Evolutionary conservation across 2,113 vertebrate species (phyloP).

Genomic region (Pseudorectes ferrugineus): DNA sequence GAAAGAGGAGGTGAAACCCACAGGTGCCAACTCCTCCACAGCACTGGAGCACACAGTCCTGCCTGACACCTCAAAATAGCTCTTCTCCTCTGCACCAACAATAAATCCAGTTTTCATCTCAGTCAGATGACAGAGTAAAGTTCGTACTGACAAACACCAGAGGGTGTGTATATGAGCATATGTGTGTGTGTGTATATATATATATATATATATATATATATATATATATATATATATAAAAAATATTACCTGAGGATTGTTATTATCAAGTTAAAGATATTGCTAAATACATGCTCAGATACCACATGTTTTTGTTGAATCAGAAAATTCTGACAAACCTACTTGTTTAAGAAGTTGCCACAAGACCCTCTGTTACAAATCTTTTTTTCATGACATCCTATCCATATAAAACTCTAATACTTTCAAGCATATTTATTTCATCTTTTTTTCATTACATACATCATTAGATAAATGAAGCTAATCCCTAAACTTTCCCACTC

Average conservation of each 20-base stretch:
- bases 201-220: no score
- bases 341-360: not conserved
- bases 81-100: not conserved
- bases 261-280: not conserved
- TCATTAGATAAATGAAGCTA: not conserved
- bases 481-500: not conserved
- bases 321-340: not conserved
- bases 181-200: accelerated
- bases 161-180: not conserved
- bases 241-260: not conserved
- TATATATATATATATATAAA: no score
- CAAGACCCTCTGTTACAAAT: not conserved
- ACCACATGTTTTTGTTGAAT: not conserved
- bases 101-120: not conserved
- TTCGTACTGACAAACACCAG: not conserved
- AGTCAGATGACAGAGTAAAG: not conserved
- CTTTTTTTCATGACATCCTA: not conserved
- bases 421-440: not conserved
- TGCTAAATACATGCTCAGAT: not conserved
- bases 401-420: not conserved
- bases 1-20: not conserved
- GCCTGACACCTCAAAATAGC: not conserved
- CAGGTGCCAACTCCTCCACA: not conserved
- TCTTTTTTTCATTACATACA: not conserved
- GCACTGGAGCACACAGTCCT: not conserved